phyloP scores from a whole-genome alignment of 2,888 invertebrate genomes.

The Autographa gamma region DNA sequence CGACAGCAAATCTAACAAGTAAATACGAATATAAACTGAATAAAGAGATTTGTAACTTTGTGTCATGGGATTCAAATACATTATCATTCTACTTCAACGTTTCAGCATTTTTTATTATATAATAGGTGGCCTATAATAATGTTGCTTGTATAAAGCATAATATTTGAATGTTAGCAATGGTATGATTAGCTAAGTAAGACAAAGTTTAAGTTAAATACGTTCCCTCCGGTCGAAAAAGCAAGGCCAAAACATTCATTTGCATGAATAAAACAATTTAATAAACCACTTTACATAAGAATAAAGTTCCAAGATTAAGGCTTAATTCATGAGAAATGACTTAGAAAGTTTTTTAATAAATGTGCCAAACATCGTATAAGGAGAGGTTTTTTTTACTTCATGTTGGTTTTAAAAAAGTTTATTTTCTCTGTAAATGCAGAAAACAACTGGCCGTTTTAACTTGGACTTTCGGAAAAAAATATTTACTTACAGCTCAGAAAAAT shows the following conservation, averaged over 20 bases:
- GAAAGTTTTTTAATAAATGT: background rate
- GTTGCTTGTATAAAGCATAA: background rate
- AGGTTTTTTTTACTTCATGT: too few species aligned
- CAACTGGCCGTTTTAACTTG: too few species aligned
- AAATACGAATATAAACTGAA: background rate
- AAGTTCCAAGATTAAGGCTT: background rate
- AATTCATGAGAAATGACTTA: background rate
- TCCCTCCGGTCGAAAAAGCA: background rate
- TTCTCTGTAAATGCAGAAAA: too few species aligned
- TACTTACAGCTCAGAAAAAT: too few species aligned
- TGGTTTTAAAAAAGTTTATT: too few species aligned
- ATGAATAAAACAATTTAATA: background rate
- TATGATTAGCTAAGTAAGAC: background rate
- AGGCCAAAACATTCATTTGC: background rate
- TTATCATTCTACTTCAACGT: too few species aligned
- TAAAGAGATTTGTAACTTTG: background rate
- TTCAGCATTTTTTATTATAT: too few species aligned
- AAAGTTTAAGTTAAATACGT: background rate
- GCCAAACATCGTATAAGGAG: too few species aligned
- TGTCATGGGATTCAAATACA: background rate
- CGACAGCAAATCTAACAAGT: background rate
- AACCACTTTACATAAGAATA: background rate
- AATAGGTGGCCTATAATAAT: too few species aligned
- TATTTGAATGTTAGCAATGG: background rate
- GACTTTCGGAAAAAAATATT: too few species aligned